Percentiles rank a stretch among this genome's conserved stretches.
Evolutionary conservation across 2,888 invertebrate species (phyloP).

Genomic region (Argynnis bischoffii): DNA sequence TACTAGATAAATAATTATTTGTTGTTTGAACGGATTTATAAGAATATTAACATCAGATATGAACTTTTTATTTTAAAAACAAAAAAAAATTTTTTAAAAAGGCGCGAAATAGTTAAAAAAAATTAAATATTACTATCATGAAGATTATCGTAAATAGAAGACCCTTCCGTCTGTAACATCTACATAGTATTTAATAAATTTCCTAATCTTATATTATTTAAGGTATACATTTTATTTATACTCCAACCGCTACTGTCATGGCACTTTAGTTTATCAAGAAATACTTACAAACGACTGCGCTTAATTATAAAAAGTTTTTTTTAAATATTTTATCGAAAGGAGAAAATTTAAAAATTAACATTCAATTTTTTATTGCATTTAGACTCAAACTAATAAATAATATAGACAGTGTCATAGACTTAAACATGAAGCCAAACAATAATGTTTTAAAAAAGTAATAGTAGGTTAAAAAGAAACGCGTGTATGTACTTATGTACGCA

Average conservation of each 20-base stretch:
- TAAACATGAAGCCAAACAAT: no score
- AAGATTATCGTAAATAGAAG: conserved; percentile 6
- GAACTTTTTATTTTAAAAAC: no score
- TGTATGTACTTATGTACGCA: no score
- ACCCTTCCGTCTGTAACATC: background rate
- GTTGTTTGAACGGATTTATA: background rate
- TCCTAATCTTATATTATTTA: conserved; percentile 10
- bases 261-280: conserved; percentile 33
- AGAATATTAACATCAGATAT: background rate
- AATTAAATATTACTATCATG: background rate
- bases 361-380: no score
- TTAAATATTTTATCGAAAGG: background rate
- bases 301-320: background rate
- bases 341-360: no score
- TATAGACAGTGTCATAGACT: no score
- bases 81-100: no score
- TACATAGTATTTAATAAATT: background rate
- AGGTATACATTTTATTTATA: conserved; percentile 21
- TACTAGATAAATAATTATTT: conserved; percentile 9
- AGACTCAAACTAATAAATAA: no score
- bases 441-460: no score
- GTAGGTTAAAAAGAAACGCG: no score
- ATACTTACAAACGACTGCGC: conserved; percentile 20
- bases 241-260: conserved; percentile 33
- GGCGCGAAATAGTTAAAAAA: background rate